Base-by-base conservation (phyloP, 2,113 vertebrate genomes). In the Platichthys stellatus region DNA sequence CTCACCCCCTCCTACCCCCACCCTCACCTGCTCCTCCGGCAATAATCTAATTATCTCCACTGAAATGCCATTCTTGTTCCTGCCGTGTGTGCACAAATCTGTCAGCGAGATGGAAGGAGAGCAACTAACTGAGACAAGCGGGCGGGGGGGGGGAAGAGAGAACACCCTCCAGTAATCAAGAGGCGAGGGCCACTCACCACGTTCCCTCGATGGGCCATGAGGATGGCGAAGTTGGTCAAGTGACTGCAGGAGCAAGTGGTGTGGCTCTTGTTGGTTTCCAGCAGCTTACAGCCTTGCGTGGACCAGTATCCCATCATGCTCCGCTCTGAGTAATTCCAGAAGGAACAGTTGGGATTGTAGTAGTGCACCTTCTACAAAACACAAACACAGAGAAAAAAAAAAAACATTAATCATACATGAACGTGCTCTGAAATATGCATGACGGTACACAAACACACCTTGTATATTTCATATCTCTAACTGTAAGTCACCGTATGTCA, bases 251-350 rank as follows among this genome's bases (percentile, higher is more conserved):
- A 96, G 85, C 98, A 99, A 0, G 96, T 98, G 56, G 98, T 99
- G 84, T 98, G 97, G 35, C 96, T 99, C 93, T 95, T 97, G 93
- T 99, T 99, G 68, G 97, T 98, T 76, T 96, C 95, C 58, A 99
- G 93, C 79, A 98, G 94, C 83, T 97, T 98, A 90, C 98, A 99
- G 91, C 97, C 98, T 88, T 99, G 97, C 80, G 97, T 99, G 88
- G 98, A 99, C 98, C 98, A 99, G 89, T 97, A 97, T 89, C 98
- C 98, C 96, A 97, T 96, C 98, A 99, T 99, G 84, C 96, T 99
- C 70, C 97, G 94, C 92, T 99, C 98, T 0, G 98, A 99, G 93
- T 99, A 99, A 92, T 99, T 99, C 98, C 98, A 99, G 94, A 99
- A 99, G 56, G 98, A 99, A 82, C 98, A 99, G 94, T 99, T 99